Evolutionary conservation across 2,888 invertebrate genomes (phyloP), one percentile per base, ranked within the genome.

Genomic region (Iphiclides podalirius): DNA sequence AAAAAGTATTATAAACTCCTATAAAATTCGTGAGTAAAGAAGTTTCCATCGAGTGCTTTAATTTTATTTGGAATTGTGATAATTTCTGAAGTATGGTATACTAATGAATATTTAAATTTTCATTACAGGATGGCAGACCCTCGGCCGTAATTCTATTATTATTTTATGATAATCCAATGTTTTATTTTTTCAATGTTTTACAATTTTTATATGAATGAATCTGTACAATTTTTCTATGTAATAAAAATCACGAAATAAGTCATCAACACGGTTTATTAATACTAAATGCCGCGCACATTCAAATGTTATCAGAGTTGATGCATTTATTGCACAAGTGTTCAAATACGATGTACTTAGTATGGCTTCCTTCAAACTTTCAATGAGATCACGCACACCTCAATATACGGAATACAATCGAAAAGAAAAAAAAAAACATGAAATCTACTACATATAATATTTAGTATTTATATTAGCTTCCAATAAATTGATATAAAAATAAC

Each of bases 401-500:
- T 62, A 61, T 61, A 61, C 58, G 64, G 68, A 72, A 74, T 76
- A 76, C 69, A 76, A 74, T 73, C 72, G 60, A 66, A 69, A 73
- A 66, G 69, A 37, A 8, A 45, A 31, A 31, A 31, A 31, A 31
- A 20, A 6, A 20, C 4, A 31, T 31, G 31, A 31, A 62, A 63
- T 61, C 66, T 68, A 71, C 70, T 72, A 74, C 40, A 53, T 61
- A 66, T 72, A 73, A 53, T 61, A 67, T 63, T 64, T 70, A 70
- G 54, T 65, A 65, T 71, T 76, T 76, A 79, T 76, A 81, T 80
- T 79, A 79, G 67, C 70, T 75, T 72, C 69, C 70, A 67, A 81
- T 80, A 81, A 75, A 81, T 83, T 80, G 79, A 84, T 84, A 82
- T 77, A 79, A 82, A 82, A 79, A 79, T 86, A 77, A 77, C 84